phyloP scores from a whole-genome alignment of 2,888 invertebrate species.

The Hydraecia micacea region DNA sequence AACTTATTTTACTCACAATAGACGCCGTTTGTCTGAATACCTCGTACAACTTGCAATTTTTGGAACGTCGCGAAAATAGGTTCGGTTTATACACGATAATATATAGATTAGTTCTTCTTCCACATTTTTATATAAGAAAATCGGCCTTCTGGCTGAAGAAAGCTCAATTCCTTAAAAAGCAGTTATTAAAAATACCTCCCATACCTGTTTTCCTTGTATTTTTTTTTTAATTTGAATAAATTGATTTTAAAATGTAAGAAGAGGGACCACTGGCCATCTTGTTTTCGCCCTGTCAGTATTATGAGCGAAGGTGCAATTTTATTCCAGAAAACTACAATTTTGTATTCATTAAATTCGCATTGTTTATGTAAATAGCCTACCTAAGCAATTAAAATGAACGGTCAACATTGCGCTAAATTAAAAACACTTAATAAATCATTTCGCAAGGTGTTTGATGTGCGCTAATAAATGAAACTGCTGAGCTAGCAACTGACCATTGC shows the following conservation, averaged over 20 bases:
- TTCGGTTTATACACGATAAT: too few species aligned
- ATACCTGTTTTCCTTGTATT: neutral
- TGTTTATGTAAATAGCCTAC: conserved; percentile 15
- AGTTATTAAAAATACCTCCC: neutral
- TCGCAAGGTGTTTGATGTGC: neutral
- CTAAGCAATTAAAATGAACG: conserved; percentile 21
- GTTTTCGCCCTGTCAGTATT: neutral
- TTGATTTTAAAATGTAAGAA: neutral
- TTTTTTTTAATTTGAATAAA: neutral
- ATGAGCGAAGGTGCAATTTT: conserved; percentile 8
- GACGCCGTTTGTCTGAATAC: neutral
- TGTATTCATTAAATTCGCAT: neutral
- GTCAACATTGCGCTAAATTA: conserved; percentile 1
- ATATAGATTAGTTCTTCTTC: neutral
- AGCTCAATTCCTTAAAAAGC: neutral
- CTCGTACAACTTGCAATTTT: neutral
- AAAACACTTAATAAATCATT: neutral
- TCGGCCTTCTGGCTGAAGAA: neutral
- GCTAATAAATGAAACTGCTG: neutral
- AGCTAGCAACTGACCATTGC: neutral
- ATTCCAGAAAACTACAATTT: neutral
- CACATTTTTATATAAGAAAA: neutral
- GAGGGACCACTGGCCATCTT: neutral
- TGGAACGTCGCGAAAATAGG: neutral
- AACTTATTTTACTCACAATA: neutral